These are phyloP conservation scores for Elephas maximus DNA, from an alignment of 2,113 vertebrate species.

Conservation along the genomic window DNA sequence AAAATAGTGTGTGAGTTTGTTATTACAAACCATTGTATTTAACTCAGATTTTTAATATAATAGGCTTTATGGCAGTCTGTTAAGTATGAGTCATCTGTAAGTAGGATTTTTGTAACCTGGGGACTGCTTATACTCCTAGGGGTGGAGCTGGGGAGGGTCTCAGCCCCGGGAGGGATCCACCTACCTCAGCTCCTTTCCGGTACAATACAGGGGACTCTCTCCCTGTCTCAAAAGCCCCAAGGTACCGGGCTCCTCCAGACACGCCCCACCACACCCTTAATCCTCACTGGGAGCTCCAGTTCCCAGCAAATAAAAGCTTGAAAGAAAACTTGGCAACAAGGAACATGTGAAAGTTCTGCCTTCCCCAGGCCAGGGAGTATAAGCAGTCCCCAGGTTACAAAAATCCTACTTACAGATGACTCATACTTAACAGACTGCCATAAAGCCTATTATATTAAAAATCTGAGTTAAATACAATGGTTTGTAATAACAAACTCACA, in stretches of 20 bases:
- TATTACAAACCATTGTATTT: no score
- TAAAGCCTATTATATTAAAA: no score
- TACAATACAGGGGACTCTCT: not conserved
- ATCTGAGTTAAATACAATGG: no score
- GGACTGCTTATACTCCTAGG: not conserved
- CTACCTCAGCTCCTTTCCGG: not conserved
- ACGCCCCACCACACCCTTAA: not conserved
- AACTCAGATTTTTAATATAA: no score
- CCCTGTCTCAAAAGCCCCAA: not conserved
- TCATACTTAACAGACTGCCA: no score
- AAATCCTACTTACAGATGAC: no score
- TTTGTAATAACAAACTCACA: no score
- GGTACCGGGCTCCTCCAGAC: not conserved
- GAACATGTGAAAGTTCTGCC: not conserved
- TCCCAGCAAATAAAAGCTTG: not conserved
- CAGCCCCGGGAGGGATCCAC: not conserved
- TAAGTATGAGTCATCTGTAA: no score
- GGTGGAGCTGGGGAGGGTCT: not conserved
- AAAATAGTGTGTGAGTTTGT: no score
- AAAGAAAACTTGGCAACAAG: not conserved
- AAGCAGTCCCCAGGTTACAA: no score
- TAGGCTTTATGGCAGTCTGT: no score
- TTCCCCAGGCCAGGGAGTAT: not conserved
- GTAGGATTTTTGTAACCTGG: no score
- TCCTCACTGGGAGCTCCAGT: not conserved